Percentiles rank a stretch among this genome's conserved stretches.
Evolutionary conservation across 2,113 vertebrate species (phyloP).

Genomic region (Anolis sagrei): DNA sequence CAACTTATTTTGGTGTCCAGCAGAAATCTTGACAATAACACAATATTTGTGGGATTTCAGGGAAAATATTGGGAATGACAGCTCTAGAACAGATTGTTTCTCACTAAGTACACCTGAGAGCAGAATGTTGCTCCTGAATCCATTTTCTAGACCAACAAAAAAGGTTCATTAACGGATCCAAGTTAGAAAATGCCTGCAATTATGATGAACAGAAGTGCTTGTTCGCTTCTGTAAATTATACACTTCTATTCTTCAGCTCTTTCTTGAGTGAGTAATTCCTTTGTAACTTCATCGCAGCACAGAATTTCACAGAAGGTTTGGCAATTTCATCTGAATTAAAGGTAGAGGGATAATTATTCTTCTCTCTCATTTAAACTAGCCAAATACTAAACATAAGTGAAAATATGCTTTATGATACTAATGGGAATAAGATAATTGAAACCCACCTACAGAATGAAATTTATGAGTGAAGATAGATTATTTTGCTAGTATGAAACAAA

Average conservation of each 20-base stretch:
- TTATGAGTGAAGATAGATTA: conserved; percentile 31
- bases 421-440: background rate
- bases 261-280: conserved; percentile 41
- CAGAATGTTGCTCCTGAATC: conserved; percentile 16
- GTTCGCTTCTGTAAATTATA: conserved; percentile 45
- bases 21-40: background rate
- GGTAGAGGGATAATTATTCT: conserved; percentile 14
- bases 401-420: background rate
- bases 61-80: conserved; percentile 10
- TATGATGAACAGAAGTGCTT: conserved; percentile 13
- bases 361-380: conserved; percentile 15
- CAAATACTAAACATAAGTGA: conserved; percentile 16
- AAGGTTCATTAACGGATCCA: conserved; percentile 26
- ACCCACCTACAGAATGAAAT: background rate
- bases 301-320: conserved; percentile 19
- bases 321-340: conserved; percentile 18
- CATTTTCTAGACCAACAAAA: conserved; percentile 30
- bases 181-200: conserved; percentile 19
- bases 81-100: rapidly evolving
- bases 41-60: background rate
- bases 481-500: conserved; percentile 48
- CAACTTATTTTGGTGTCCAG: background rate
- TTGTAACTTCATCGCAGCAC: conserved; percentile 53
- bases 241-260: conserved; percentile 15
- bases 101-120: conserved; percentile 9